Conservation (phyloP, 2,888 invertebrate species). For the Cynaeus angustus region DNA sequence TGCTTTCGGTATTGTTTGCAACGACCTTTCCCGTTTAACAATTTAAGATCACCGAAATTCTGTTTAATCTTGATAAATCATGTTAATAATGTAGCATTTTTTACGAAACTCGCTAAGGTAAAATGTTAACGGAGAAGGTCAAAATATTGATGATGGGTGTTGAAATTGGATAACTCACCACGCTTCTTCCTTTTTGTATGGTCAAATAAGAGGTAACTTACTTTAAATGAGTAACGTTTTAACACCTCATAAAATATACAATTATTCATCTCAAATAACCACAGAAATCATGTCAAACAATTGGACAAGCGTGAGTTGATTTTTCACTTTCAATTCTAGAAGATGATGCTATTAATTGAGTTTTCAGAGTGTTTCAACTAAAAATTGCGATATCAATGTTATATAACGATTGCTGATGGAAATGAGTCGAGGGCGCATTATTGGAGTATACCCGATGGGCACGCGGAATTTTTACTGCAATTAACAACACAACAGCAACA, state of each 20-base stretch:
- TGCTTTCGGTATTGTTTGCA: constrained; percentile 37
- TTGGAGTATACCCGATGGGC: constrained; percentile 13
- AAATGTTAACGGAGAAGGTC: constrained; percentile 20
- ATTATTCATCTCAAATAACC: neutral
- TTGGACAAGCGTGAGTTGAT: neutral
- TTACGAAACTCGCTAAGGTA: constrained; percentile 13
- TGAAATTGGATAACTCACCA: constrained; percentile 7
- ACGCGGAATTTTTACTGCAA: constrained; percentile 28
- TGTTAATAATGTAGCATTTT: constrained; percentile 13
- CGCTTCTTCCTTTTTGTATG: no score
- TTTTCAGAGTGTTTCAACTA: constrained; percentile 7
- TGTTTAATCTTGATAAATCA: constrained; percentile 32
- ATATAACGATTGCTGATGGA: constrained; percentile 7
- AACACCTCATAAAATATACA: constrained; percentile 23
- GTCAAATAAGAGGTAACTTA: no score
- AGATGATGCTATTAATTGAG: constrained; percentile 8
- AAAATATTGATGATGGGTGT: constrained; percentile 1
- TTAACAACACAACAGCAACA: constrained; percentile 11
- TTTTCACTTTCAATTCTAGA: neutral
- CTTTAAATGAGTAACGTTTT: no score
- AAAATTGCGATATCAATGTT: constrained; percentile 6
- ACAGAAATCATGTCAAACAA: neutral
- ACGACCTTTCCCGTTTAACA: constrained; percentile 30
- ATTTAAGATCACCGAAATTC: constrained; percentile 19
- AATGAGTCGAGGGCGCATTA: constrained; percentile 10